phyloP scores from a whole-genome alignment of 2,888 invertebrate genomes.

The Cheilosia vernalis region DNA sequence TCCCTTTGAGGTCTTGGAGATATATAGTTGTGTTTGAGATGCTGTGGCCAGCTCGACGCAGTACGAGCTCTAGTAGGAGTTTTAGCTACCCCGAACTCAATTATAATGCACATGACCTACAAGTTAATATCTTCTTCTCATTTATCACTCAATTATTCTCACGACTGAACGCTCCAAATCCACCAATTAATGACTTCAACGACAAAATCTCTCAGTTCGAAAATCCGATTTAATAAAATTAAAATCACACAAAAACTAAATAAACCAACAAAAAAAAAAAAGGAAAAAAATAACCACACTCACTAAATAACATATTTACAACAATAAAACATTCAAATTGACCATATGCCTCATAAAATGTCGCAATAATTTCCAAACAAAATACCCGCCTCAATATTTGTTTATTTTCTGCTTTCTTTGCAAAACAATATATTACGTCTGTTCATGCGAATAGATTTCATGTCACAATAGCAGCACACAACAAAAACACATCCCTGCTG shows the following conservation, averaged over 20 bases:
- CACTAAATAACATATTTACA: constrained; percentile 70
- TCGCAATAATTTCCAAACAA: constrained; percentile 72
- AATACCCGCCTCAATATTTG: constrained; percentile 67
- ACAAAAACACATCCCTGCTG: constrained; percentile 49
- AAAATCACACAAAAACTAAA: background rate
- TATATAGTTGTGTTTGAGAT: too few species aligned
- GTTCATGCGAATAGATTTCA: constrained; percentile 74
- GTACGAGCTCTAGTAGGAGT: too few species aligned
- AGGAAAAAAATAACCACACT: constrained; percentile 28
- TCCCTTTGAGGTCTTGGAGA: too few species aligned
- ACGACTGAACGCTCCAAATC: too few species aligned
- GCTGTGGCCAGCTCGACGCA: too few species aligned
- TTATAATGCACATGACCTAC: too few species aligned
- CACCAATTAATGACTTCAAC: too few species aligned
- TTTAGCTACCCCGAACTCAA: too few species aligned
- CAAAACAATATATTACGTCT: constrained; percentile 74
- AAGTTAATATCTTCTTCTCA: too few species aligned
- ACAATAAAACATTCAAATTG: constrained; percentile 73
- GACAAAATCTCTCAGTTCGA: too few species aligned
- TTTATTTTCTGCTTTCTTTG: constrained; percentile 71
- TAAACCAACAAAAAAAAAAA: background rate
- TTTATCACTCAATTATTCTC: too few species aligned
- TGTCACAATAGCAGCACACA: constrained; percentile 56
- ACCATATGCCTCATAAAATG: constrained; percentile 75
- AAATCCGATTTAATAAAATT: constrained; percentile 4